phyloP scores from a whole-genome alignment of 2,888 invertebrate genomes.

The Gymnoscelis rufifasciata region DNA sequence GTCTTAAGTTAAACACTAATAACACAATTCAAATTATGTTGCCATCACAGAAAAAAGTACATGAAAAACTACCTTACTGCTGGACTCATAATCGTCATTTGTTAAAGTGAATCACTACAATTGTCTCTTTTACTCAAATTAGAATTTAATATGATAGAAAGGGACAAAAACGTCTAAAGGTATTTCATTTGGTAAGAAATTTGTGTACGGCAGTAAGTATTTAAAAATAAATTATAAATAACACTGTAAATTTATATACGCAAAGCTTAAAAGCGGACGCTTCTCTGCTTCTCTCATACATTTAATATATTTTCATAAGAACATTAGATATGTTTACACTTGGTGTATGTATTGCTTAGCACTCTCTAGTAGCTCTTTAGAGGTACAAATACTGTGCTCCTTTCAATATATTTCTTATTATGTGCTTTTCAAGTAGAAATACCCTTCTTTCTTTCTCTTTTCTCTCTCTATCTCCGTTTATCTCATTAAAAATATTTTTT shows the following conservation, averaged over 20 bases:
- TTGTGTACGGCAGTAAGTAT: no score
- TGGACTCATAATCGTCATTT: no score
- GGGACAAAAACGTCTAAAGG: no score
- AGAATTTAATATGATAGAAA: no score
- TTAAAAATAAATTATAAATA: neutral
- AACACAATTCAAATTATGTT: no score
- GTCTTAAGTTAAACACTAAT: no score
- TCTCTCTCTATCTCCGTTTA: neutral
- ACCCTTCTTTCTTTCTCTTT: neutral
- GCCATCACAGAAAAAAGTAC: constrained; percentile 7
- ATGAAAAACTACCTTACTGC: no score
- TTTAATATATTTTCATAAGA: constrained; percentile 22
- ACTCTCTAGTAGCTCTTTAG: constrained; percentile 11
- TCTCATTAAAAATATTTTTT: neutral
- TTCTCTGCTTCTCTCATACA: constrained; percentile 71
- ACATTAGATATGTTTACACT: neutral
- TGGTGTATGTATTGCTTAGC: constrained; percentile 14
- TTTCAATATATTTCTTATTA: no score
- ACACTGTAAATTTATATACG: constrained; percentile 32
- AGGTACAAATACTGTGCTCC: neutral
- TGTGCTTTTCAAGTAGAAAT: neutral
- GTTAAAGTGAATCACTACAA: no score
- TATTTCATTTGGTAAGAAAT: no score
- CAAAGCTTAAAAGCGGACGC: constrained; percentile 59
- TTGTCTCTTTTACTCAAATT: no score